These are phyloP conservation scores for Procavia capensis DNA, from an alignment of 2,113 vertebrate species.

Conservation along the genomic window DNA sequence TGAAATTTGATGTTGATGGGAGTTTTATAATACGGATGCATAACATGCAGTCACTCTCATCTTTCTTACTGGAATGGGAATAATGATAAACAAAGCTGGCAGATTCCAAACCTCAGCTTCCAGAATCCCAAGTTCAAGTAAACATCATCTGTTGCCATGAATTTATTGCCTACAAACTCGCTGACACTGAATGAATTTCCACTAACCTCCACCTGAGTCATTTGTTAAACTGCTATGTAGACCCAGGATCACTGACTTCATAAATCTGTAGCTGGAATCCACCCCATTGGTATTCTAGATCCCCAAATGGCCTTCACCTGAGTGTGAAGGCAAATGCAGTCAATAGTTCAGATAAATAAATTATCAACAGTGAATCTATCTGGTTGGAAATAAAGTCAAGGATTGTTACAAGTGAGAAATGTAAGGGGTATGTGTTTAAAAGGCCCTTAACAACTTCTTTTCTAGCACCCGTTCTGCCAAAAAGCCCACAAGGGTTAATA, in stretches of 20 bases:
- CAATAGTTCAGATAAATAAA: slow-evolving; percentile 35
- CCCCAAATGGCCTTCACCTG: background rate
- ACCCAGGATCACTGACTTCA: background rate
- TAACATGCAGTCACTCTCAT: background rate
- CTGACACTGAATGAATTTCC: slow-evolving; percentile 1
- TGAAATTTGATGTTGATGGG: background rate
- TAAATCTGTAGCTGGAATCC: background rate
- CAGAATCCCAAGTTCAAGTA: background rate
- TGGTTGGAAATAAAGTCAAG: background rate
- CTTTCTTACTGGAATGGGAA: background rate
- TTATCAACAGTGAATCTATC: slow-evolving; percentile 27
- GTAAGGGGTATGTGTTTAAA: background rate
- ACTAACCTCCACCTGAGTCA: background rate
- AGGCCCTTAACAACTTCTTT: background rate
- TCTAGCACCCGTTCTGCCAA: slow-evolving; percentile 4
- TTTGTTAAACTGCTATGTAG: background rate
- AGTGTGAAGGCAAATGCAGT: background rate
- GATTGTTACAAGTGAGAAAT: background rate
- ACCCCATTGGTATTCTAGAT: background rate
- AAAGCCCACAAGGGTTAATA: background rate
- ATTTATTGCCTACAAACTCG: background rate
- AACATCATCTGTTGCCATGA: slow-evolving; percentile 48
- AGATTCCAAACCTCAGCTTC: background rate
- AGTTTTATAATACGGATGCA: background rate
- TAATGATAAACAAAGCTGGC: background rate